Percentiles rank a stretch among this genome's conserved stretches.
Conservation (phyloP, 2,888 invertebrate genomes). For the Pollenia labialis region DNA sequence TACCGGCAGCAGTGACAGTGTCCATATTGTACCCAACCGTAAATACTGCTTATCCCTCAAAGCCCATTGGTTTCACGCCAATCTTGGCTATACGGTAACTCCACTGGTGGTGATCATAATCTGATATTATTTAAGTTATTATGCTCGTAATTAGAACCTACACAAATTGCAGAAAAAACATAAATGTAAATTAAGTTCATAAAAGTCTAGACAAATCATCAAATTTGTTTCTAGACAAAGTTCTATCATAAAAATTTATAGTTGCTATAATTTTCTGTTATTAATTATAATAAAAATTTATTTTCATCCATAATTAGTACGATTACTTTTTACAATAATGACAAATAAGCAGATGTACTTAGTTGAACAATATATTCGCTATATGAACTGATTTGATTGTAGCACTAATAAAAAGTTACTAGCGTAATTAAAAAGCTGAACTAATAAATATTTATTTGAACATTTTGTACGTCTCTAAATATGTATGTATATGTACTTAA, state of each 20-base stretch:
- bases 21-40: too few species aligned
- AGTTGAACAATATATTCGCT: not conserved
- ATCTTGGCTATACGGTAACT: too few species aligned
- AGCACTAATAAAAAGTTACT: not conserved
- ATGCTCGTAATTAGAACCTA: constrained; percentile 9
- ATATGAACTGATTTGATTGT: constrained; percentile 18
- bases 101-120: too few species aligned
- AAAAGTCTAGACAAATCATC: constrained; percentile 51
- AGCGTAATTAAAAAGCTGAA: constrained; percentile 25
- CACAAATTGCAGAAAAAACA: constrained; percentile 35
- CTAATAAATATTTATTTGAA: constrained; percentile 43
- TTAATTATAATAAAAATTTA: constrained; percentile 30
- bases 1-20: too few species aligned
- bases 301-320: constrained; percentile 47
- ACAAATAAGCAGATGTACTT: constrained; percentile 20
- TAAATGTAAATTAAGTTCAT: constrained; percentile 34
- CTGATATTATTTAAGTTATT: not conserved
- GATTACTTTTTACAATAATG: constrained; percentile 32
- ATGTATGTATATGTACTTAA: not conserved
- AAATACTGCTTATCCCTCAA: too few species aligned
- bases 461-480: not conserved
- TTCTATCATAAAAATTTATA: not conserved
- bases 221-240: not conserved
- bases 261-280: constrained; percentile 17
- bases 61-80: too few species aligned